These are phyloP conservation scores for Ooceraea biroi DNA, from an alignment of 1,140 invertebrate genomes.

Conservation along the genomic window DNA sequence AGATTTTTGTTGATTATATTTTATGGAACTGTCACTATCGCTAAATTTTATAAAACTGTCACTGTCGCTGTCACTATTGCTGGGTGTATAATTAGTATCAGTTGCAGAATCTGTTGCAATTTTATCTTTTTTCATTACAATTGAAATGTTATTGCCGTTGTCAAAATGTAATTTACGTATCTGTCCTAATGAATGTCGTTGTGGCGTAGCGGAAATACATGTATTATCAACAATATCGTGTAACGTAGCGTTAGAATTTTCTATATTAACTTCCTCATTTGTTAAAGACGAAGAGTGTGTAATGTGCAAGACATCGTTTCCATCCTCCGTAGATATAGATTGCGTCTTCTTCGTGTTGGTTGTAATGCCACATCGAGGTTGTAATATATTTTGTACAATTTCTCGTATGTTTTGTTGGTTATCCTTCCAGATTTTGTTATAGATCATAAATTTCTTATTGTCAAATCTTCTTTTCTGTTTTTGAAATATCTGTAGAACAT, in stretches of 20 bases:
- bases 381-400: conserved; percentile 8
- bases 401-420: not conserved
- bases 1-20: not conserved
- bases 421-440: not conserved
- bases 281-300: not conserved
- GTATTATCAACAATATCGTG: not conserved
- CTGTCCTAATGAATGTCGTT: not conserved
- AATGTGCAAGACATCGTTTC: not conserved
- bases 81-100: not conserved
- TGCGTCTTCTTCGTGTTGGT: not conserved
- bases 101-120: not conserved
- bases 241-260: not conserved
- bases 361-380: not conserved
- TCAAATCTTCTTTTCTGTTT: conserved; percentile 12
- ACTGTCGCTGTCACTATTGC: not conserved
- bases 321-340: not conserved
- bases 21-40: not conserved
- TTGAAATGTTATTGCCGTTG: not conserved
- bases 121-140: not conserved
- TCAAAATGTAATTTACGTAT: not conserved
- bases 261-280: not conserved
- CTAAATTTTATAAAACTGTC: not conserved
- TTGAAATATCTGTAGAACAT: not conserved
- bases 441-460: not conserved
- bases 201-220: not conserved